Conservation (phyloP, 2,888 invertebrate genomes). For the Trissolcus japonicus region DNA sequence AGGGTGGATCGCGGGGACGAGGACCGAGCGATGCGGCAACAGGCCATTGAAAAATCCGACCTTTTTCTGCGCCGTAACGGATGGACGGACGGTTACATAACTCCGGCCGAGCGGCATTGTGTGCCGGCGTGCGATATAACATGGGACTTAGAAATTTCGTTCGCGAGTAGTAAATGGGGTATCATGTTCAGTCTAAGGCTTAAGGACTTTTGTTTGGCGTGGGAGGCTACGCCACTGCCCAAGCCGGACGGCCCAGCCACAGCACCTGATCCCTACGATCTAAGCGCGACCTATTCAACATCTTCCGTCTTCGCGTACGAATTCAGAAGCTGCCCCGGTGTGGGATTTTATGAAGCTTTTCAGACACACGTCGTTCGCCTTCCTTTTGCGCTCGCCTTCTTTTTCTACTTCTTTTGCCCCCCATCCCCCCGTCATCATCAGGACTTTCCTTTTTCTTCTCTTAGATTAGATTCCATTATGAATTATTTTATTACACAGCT, state of each 20-base stretch:
- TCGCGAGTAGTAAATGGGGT: slow-evolving; percentile 74
- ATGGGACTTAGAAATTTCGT: slow-evolving; percentile 73
- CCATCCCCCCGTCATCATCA: neutral
- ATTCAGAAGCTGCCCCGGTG: slow-evolving; percentile 43
- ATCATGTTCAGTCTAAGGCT: slow-evolving; percentile 76
- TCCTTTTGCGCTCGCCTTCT: slow-evolving; percentile 9
- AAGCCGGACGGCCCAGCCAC: slow-evolving; percentile 58
- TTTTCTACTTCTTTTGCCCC: slow-evolving; percentile 9
- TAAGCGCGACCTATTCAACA: slow-evolving; percentile 61
- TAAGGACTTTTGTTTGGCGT: slow-evolving; percentile 76
- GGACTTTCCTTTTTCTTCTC: slow-evolving; percentile 21
- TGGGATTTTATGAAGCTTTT: slow-evolving; percentile 46
- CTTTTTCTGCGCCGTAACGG: slow-evolving; percentile 58
- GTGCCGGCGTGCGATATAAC: slow-evolving; percentile 58
- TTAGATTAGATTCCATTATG: slow-evolving; percentile 43
- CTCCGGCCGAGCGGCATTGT: slow-evolving; percentile 67
- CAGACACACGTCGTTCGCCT: slow-evolving; percentile 23
- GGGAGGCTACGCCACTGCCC: slow-evolving; percentile 70
- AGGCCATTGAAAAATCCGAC: slow-evolving; percentile 55
- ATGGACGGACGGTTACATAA: slow-evolving; percentile 73
- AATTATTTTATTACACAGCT: slow-evolving; percentile 19
- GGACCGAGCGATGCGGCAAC: slow-evolving; percentile 45
- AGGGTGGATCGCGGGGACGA: slow-evolving; percentile 27
- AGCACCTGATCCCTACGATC: slow-evolving; percentile 48
- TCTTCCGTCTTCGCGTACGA: slow-evolving; percentile 55